These are phyloP conservation scores for Diglossa brunneiventris DNA, from an alignment of 2,113 vertebrate species.

Conservation along the genomic window DNA sequence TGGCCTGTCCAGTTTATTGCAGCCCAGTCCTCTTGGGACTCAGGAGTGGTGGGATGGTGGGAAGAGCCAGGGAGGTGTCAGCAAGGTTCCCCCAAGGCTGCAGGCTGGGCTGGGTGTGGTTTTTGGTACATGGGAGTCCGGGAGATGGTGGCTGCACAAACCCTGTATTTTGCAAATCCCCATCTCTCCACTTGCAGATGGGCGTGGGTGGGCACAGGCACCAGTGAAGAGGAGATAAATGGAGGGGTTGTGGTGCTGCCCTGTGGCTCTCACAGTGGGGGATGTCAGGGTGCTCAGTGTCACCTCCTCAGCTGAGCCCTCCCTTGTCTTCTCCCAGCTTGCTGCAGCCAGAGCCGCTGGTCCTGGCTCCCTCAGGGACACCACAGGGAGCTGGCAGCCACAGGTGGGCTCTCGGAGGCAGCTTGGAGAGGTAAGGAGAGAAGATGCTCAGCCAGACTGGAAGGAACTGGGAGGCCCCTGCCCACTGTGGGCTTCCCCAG, in stretches of 20 bases:
- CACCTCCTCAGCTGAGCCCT: not conserved
- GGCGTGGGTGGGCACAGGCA: fast-evolving
- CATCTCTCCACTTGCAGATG: fast-evolving
- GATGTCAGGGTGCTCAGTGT: not conserved
- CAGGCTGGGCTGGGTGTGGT: not conserved
- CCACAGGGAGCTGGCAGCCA: fast-evolving
- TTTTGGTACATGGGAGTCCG: fast-evolving
- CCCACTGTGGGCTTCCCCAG: not conserved
- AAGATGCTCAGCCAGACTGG: not conserved
- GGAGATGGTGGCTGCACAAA: not conserved
- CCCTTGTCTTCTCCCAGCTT: not conserved
- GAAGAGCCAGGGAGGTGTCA: not conserved
- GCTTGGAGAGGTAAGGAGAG: not conserved
- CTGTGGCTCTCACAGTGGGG: not conserved
- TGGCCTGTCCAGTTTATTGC: not conserved
- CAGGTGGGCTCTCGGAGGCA: not conserved
- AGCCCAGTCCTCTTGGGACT: fast-evolving
- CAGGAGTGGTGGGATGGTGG: not conserved
- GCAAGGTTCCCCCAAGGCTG: not conserved
- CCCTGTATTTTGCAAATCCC: fast-evolving
- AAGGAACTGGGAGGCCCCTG: not conserved
- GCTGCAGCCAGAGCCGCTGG: not conserved
- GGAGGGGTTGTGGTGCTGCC: not conserved
- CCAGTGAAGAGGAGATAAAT: fast-evolving
- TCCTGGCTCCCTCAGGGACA: not conserved